Conservation (phyloP, 2,113 vertebrate species). For the Tringa solitaria region DNA sequence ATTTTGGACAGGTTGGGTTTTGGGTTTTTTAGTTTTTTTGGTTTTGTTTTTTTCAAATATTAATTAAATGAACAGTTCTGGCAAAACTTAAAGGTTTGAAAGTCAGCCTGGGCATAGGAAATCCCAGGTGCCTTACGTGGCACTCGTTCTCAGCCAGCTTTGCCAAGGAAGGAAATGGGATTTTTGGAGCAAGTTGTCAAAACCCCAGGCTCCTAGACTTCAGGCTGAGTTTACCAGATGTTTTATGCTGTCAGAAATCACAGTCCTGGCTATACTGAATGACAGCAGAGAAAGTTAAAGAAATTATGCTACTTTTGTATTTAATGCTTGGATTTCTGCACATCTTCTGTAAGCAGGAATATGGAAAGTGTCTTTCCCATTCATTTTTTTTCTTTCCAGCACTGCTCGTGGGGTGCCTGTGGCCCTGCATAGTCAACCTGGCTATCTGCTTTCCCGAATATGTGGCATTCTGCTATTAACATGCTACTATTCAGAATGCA, state of each 20-base stretch:
- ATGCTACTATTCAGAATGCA: not conserved
- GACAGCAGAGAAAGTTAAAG: not conserved
- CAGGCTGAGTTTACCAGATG: not conserved
- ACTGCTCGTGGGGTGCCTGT: not conserved
- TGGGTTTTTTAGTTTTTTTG: no score
- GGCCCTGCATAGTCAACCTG: not conserved
- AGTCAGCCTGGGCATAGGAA: not conserved
- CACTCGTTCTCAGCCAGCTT: not conserved
- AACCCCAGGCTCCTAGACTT: not conserved
- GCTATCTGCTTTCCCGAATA: not conserved
- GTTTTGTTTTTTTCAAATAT: no score
- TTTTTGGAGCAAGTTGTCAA: constrained; percentile 7
- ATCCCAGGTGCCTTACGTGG: not conserved
- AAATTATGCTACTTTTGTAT: not conserved
- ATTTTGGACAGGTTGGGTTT: not conserved
- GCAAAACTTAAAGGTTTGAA: not conserved
- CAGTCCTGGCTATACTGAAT: not conserved
- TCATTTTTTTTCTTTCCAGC: not conserved
- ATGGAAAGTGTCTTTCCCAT: not conserved
- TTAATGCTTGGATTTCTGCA: not conserved
- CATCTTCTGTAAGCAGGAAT: not conserved
- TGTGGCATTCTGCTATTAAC: not conserved
- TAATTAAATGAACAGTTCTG: not conserved
- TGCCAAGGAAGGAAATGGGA: not conserved
- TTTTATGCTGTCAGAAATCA: not conserved